Conservation (phyloP, 2,113 vertebrate genomes). For the Dromiciops gliroides region DNA sequence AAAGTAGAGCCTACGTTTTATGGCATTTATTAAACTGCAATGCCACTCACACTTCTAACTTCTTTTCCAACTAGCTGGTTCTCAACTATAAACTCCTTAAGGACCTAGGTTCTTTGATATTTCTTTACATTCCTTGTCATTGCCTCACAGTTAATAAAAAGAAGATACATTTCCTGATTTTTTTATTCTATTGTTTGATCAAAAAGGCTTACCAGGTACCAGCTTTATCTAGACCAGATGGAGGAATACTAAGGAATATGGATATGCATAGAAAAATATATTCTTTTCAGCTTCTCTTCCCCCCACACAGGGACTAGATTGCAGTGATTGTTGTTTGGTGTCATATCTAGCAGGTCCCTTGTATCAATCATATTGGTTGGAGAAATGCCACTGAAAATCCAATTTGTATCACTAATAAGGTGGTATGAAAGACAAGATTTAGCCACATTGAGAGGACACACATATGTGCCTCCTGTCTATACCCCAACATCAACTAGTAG, state of each 20-base stretch:
- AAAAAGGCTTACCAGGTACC: neutral
- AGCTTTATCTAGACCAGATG: neutral
- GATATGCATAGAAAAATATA: neutral
- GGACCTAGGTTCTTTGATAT: neutral
- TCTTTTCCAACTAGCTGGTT: neutral
- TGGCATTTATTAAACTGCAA: neutral
- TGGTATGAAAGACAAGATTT: neutral
- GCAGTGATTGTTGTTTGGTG: neutral
- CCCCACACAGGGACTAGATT: neutral
- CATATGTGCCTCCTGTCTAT: neutral
- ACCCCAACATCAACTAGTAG: neutral
- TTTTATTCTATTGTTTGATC: neutral
- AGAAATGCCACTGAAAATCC: neutral
- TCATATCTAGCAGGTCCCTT: neutral
- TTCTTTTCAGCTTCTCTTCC: neutral
- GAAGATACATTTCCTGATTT: neutral
- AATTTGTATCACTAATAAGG: neutral
- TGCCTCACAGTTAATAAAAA: neutral
- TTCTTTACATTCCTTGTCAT: neutral
- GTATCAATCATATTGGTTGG: neutral
- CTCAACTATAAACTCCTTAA: neutral
- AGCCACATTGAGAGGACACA: neutral
- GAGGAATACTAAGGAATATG: neutral
- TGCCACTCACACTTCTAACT: neutral
- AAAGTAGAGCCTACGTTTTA: neutral